Percentiles rank a stretch among this genome's conserved stretches.
Evolutionary conservation across 2,888 invertebrate genomes (phyloP).

Genomic region (Scaptomyza cyrtandrae): DNA sequence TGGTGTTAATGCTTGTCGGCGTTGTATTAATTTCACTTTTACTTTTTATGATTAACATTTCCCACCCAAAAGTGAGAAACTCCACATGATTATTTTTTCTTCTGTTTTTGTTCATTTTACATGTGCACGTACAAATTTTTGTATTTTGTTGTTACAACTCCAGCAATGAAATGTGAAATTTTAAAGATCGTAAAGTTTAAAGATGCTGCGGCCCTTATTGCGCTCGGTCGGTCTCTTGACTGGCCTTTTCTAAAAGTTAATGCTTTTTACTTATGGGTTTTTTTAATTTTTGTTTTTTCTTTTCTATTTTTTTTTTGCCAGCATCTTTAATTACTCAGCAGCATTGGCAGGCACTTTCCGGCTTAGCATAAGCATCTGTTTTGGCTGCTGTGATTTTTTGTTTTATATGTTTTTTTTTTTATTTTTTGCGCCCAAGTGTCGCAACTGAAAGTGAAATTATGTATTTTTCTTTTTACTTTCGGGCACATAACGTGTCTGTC

Average conservation of each 20-base stretch:
- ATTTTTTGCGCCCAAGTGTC: conserved; percentile 55
- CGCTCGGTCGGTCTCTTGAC: conserved; percentile 11
- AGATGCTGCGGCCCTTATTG: conserved; percentile 56
- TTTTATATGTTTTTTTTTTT: neutral
- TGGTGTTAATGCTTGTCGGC: conserved; percentile 40
- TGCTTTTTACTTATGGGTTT: conserved; percentile 42
- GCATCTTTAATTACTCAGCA: conserved; percentile 70
- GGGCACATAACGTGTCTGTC: conserved; percentile 30
- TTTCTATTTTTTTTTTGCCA: conserved; percentile 54
- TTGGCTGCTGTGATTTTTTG: conserved; percentile 5
- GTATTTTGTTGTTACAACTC: conserved; percentile 40
- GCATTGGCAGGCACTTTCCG: conserved; percentile 46
- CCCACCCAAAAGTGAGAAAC: conserved; percentile 79
- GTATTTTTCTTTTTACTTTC: conserved; percentile 58
- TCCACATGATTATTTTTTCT: conserved; percentile 65
- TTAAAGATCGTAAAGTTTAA: conserved; percentile 72
- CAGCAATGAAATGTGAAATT: conserved; percentile 78
- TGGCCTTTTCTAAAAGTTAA: conserved; percentile 50
- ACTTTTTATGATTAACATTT: conserved; percentile 78
- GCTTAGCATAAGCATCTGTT: conserved; percentile 21
- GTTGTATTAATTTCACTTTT: conserved; percentile 79
- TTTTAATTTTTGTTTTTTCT: conserved; percentile 31
- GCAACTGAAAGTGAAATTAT: conserved; percentile 78
- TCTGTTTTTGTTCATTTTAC: conserved; percentile 49
- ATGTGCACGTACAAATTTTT: conserved; percentile 49